phyloP scores from a whole-genome alignment of 2,888 invertebrate genomes.

The Agrenia bidenticulata region DNA sequence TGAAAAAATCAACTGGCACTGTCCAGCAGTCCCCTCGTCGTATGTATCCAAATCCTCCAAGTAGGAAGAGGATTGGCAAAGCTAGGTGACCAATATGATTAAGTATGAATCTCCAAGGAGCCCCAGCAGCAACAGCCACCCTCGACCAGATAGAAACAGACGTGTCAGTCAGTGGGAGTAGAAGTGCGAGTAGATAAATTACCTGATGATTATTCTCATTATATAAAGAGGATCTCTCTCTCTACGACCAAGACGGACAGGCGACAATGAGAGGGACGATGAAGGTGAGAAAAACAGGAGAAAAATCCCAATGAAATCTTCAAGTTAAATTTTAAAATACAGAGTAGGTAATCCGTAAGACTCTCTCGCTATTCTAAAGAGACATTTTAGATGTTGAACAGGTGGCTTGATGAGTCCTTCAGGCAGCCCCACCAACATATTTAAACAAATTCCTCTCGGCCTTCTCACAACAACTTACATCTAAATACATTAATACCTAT shows the following conservation, averaged over 20 bases:
- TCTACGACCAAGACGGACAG: conserved; percentile 9
- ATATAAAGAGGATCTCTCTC: conserved; percentile 5
- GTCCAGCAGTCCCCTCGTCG: too few species aligned
- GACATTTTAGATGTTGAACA: conserved; percentile 25
- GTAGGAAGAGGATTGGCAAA: too few species aligned
- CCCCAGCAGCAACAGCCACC: too few species aligned
- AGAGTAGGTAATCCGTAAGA: background rate
- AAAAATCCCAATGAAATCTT: conserved; percentile 14
- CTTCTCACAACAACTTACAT: background rate
- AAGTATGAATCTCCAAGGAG: too few species aligned
- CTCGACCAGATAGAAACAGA: too few species aligned
- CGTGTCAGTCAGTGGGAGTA: background rate
- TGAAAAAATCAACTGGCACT: too few species aligned
- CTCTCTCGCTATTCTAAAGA: too few species aligned
- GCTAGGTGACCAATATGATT: too few species aligned
- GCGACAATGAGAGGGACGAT: conserved; percentile 8
- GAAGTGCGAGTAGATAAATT: conserved; percentile 14
- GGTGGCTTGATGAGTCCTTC: conserved; percentile 49
- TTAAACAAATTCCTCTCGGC: too few species aligned
- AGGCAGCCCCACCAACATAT: conserved; percentile 5
- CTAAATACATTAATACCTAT: background rate
- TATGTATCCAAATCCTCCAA: too few species aligned
- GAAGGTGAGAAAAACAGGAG: conserved; percentile 14
- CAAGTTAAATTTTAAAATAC: background rate
- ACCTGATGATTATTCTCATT: conserved; percentile 14